A percentile compares a stretch with the other conserved stretches of the same genome.
phyloP scores from a whole-genome alignment of 1,140 invertebrate genomes.

The Oryzaephilus surinamensis region DNA sequence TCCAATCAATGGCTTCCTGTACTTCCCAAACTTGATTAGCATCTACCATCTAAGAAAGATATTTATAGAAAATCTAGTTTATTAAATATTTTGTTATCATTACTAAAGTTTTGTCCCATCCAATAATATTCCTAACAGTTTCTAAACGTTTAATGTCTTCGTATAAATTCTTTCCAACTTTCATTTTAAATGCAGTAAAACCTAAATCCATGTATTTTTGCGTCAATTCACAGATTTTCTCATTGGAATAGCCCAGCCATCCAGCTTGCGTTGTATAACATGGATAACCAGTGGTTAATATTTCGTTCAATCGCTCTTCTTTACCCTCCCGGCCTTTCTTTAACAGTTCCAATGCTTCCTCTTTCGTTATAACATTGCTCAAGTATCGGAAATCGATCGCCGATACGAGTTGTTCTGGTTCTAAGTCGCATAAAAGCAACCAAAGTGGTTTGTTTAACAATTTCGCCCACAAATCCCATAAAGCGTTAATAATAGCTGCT shows the following conservation, averaged over 20 bases:
- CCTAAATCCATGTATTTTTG: slow-evolving; percentile 61
- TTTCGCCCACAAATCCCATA: slow-evolving; percentile 88
- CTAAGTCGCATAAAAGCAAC: slow-evolving; percentile 72
- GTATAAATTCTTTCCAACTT: slow-evolving; percentile 74
- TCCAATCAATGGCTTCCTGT: slow-evolving; percentile 73
- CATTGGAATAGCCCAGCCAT: slow-evolving; percentile 70
- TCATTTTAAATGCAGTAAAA: slow-evolving; percentile 78
- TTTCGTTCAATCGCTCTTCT: slow-evolving; percentile 44
- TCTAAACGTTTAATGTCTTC: slow-evolving; percentile 63
- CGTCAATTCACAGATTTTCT: slow-evolving; percentile 56
- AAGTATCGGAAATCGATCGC: slow-evolving; percentile 80
- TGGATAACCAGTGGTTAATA: slow-evolving; percentile 56
- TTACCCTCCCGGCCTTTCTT: slow-evolving; percentile 47
- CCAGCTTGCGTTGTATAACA: slow-evolving; percentile 72
- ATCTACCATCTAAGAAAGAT: slow-evolving; percentile 62
- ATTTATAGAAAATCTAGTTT: neutral
- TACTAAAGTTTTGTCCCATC: slow-evolving; percentile 59
- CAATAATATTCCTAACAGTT: slow-evolving; percentile 66
- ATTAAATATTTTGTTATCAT: slow-evolving; percentile 13
- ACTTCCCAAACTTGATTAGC: slow-evolving; percentile 90
- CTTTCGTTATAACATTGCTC: slow-evolving; percentile 67
- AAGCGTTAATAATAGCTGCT: slow-evolving; percentile 77
- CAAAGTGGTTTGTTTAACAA: slow-evolving; percentile 77
- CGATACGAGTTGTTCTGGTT: slow-evolving; percentile 69
- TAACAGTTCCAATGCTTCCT: slow-evolving; percentile 69